These are phyloP conservation scores for Cremastinae sp. DNA, from an alignment of 2,888 invertebrate genomes.

Conservation along the genomic window DNA sequence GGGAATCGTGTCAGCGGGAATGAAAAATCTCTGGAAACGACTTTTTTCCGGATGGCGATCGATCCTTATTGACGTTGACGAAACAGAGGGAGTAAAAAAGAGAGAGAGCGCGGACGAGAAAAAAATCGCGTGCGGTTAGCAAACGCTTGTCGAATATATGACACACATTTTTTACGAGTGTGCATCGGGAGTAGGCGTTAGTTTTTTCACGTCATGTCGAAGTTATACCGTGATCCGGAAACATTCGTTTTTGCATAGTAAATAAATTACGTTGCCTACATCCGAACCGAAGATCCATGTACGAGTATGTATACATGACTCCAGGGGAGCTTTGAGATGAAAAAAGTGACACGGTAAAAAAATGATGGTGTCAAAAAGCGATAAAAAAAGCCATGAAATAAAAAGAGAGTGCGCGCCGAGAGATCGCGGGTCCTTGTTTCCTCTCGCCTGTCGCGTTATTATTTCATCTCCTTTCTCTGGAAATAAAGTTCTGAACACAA, in stretches of 20 bases:
- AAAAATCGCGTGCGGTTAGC: conserved; percentile 1
- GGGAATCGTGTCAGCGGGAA: background rate
- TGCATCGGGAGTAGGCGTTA: conserved; percentile 27
- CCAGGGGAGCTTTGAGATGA: conserved; percentile 1
- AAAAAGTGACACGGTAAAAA: conserved; percentile 6
- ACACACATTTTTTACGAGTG: conserved; percentile 30
- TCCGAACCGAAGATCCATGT: conserved; percentile 47
- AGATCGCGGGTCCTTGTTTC: conserved; percentile 19
- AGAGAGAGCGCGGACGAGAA: too few species aligned
- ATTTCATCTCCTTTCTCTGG: too few species aligned
- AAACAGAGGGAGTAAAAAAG: conserved; percentile 4
- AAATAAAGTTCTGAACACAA: conserved; percentile 54
- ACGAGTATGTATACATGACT: conserved; percentile 30
- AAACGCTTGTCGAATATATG: background rate
- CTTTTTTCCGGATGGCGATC: conserved; percentile 7
- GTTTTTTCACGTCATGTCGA: conserved; percentile 53
- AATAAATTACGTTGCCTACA: conserved; percentile 58
- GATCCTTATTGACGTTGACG: conserved; percentile 26
- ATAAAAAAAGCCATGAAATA: background rate
- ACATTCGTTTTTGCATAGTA: conserved; percentile 57
- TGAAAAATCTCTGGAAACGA: conserved; percentile 32
- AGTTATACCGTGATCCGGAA: conserved; percentile 43
- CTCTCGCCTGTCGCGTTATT: background rate
- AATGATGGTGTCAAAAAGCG: background rate
- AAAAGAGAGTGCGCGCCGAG: background rate